These are phyloP conservation scores for Lordiphosa clarofinis DNA, from an alignment of 1,140 invertebrate genomes.

Conservation along the genomic window DNA sequence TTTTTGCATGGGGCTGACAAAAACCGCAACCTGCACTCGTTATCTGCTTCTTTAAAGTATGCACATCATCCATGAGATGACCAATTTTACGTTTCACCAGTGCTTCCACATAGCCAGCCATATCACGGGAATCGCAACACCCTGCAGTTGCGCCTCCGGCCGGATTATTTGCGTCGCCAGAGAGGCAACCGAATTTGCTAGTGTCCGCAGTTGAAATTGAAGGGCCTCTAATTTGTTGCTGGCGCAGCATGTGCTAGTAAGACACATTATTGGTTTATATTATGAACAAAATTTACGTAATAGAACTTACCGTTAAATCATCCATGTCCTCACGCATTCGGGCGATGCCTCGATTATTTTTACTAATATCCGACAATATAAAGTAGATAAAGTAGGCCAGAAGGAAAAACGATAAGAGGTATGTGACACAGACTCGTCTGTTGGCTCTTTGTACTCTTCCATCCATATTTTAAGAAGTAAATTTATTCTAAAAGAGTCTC, in stretches of 20 bases:
- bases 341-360: conserved; percentile 8
- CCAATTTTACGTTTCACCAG: conserved; percentile 51
- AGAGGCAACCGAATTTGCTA: not conserved
- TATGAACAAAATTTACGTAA: no score
- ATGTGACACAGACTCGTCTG: conserved; percentile 28
- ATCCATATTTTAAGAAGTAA: conserved; percentile 21
- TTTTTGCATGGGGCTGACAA: not conserved
- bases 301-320: conserved; percentile 35
- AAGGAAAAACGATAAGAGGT: conserved; percentile 35
- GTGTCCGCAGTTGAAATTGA: not conserved
- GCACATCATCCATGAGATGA: conserved; percentile 55
- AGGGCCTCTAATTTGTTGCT: conserved; percentile 9
- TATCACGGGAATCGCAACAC: conserved; percentile 17
- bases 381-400: conserved; percentile 40
- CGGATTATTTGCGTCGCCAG: not conserved
- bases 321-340: conserved; percentile 32
- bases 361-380: conserved; percentile 30
- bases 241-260: conserved; percentile 14
- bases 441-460: not conserved
- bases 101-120: conserved; percentile 41
- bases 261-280: not conserved
- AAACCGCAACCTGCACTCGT: conserved; percentile 7
- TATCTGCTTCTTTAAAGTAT: conserved; percentile 42
- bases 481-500: not conserved
- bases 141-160: not conserved